Evolutionary conservation across 2,113 vertebrate species (phyloP).

Genomic region (Tragelaphus buxtoni): DNA sequence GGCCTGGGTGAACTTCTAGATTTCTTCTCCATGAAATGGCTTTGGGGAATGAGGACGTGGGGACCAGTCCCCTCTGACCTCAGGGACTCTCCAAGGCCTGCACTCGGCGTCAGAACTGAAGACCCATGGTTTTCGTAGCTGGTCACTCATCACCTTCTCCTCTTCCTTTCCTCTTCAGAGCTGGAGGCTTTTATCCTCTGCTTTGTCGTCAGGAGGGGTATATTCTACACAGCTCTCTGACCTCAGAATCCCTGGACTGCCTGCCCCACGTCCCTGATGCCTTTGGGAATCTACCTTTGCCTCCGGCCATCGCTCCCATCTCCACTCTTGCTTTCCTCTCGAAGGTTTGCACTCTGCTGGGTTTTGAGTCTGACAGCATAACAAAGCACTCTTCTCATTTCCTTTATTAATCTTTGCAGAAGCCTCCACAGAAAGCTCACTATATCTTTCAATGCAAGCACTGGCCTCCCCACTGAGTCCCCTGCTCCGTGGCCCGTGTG

Average conservation of each 20-base stretch:
- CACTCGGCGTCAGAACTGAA: accelerated
- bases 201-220: too few relatives aligned
- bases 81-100: background rate
- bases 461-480: background rate
- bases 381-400: background rate
- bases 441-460: too few relatives aligned
- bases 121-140: accelerated
- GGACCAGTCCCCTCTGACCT: background rate
- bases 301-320: accelerated
- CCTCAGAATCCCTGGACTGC: background rate
- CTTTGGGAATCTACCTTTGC: background rate
- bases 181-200: background rate
- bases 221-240: too few relatives aligned
- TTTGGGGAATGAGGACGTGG: background rate
- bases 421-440: background rate
- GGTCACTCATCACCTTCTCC: background rate
- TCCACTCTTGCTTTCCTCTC: background rate
- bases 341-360: background rate
- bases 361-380: background rate
- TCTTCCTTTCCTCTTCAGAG: background rate
- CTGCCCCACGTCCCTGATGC: accelerated
- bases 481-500: accelerated
- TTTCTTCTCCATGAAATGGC: background rate
- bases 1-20: too few relatives aligned
- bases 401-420: background rate